phyloP scores from a whole-genome alignment of 2,888 invertebrate species.

The Campoletis raptor region DNA sequence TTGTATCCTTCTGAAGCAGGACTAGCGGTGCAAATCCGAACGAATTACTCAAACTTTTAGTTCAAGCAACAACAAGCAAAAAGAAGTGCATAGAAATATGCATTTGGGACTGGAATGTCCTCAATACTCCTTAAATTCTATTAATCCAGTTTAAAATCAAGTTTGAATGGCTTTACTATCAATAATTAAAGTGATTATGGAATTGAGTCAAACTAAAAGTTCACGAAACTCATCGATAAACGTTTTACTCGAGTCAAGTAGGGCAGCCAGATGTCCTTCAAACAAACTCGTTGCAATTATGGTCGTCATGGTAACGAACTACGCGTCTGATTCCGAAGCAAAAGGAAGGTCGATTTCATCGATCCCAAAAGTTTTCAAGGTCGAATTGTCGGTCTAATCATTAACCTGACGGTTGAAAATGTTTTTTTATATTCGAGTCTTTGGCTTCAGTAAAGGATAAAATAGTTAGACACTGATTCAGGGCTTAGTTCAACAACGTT shows the following conservation, averaged over 20 bases:
- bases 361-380: constrained; percentile 2
- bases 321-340: not conserved
- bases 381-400: not conserved
- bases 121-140: not conserved
- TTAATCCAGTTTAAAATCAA: not conserved
- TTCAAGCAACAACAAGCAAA: not conserved
- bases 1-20: not conserved
- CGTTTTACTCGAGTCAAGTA: not conserved
- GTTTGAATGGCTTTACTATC: not conserved
- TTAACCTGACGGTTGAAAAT: not conserved
- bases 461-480: not conserved
- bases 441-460: not conserved
- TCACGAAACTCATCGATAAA: not conserved
- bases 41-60: not conserved
- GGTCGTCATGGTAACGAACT: not conserved
- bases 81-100: not conserved
- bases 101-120: not conserved
- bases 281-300: constrained; percentile 9
- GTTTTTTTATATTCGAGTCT: not conserved
- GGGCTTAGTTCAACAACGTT: not conserved
- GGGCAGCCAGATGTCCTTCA: not conserved
- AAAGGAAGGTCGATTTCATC: not conserved
- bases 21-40: not conserved
- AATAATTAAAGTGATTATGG: not conserved
- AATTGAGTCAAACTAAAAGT: not conserved